Evolutionary conservation across 2,113 vertebrate genomes (phyloP).

Genomic region (Baryphthengus martii): DNA sequence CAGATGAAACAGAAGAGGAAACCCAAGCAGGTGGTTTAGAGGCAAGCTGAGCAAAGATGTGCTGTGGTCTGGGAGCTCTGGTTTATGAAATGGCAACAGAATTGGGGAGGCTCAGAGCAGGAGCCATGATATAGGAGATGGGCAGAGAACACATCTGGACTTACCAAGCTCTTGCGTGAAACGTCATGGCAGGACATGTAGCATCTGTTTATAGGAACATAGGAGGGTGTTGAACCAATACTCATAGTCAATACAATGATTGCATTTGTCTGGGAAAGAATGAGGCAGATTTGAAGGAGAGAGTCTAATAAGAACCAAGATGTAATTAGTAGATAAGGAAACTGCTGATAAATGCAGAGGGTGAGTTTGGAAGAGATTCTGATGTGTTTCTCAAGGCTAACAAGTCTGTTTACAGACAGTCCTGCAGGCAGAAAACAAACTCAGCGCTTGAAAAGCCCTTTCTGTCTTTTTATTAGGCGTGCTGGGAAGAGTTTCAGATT

Average conservation of each 20-base stretch:
- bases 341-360: background rate
- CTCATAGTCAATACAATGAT: accelerated
- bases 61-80: background rate
- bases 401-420: background rate
- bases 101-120: background rate
- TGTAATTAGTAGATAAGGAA: background rate
- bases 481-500: background rate
- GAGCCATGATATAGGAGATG: background rate
- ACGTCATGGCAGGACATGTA: accelerated
- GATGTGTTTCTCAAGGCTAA: background rate
- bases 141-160: background rate
- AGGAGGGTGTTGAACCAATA: background rate
- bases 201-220: background rate
- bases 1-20: background rate
- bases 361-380: background rate
- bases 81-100: background rate
- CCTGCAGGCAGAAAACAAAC: background rate
- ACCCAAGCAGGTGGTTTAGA: background rate
- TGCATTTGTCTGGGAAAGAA: background rate
- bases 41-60: background rate
- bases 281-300: background rate
- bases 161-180: background rate
- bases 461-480: background rate
- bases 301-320: background rate
- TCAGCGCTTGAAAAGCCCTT: background rate